Base-by-base conservation (phyloP, 1,140 invertebrate species). In the Papilio xuthus region DNA sequence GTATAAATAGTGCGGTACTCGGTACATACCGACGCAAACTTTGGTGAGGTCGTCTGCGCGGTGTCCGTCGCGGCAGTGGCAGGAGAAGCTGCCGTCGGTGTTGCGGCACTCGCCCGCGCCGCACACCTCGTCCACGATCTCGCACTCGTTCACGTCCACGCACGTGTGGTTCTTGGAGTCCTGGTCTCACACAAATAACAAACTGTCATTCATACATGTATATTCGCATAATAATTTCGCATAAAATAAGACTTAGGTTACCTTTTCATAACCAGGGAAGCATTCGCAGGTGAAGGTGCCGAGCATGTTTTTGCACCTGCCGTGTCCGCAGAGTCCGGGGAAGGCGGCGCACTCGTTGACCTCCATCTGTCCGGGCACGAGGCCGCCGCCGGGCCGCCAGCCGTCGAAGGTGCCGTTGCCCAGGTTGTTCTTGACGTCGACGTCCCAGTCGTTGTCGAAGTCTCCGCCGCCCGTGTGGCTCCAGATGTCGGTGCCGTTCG, bases 311-410 rank as follows among this genome's bases (percentile, higher is more conserved):
- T 94, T 94, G 83, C 95, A 95, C 18, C 96, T 92, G 3, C 98
- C 98, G 89, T 98, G 97, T 60, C 96, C 95, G 89, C 98, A 98
- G 83, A 98, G 96, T 4, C 96, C 97, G 4, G 97, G 96, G 85
- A 98, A 98, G 44, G 97, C 97, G 0, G 96, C 95, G 84, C 98
- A 98, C 90, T 98, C 97, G 93, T 98, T 98, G 67, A 98, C 97
- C 85, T 98, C 97, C 93, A 96, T 95, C 78, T 96, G 93, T 10
- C 96, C 96, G 0, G 96, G 94, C 78, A 96, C 96, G 6, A 97
- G 96, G 8, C 82, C 82, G 0, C 78, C 71, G 7, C 79, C 82
- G 2, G 77, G 76, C 0, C 82, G 80, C 83, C 84, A 83, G 67
- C 70, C 79, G n/a, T 79, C 84, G 26, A 73, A 53, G 47, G 79